A percentile compares a stretch with the other conserved stretches of the same genome.
Conservation (phyloP, 2,888 invertebrate species). For the Didymodactylos carnosus region DNA sequence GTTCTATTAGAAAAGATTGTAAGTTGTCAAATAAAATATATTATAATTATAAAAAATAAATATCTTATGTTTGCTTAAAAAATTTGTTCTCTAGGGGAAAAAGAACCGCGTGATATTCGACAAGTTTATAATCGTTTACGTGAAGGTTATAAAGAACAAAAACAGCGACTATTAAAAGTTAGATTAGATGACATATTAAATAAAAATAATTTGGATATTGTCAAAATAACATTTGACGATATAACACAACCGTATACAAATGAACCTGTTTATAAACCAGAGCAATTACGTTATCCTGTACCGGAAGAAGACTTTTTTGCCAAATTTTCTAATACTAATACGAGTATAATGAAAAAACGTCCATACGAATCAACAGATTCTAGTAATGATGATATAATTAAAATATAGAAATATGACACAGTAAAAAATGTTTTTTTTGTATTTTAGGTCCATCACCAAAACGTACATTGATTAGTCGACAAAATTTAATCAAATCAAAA, state of each 20-base stretch:
- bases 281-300: not conserved
- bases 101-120: not conserved
- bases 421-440: no score
- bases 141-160: not conserved
- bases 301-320: not conserved
- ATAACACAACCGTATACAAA: not conserved
- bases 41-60: no score
- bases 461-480: not conserved
- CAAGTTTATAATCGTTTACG: not conserved
- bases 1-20: not conserved
- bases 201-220: not conserved
- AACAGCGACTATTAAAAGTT: not conserved
- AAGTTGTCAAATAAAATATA: not conserved
- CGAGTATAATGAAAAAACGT: slow-evolving; percentile 1
- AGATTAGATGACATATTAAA: not conserved
- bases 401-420: no score
- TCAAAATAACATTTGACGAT: not conserved
- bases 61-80: no score
- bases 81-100: no score
- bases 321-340: not conserved
- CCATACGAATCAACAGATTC: not conserved
- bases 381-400: not conserved
- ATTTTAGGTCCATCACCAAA: not conserved
- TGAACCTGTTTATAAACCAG: no score
- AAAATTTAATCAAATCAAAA: not conserved